A percentile compares a stretch with the other conserved stretches of the same genome.
Conservation (phyloP, 2,113 vertebrate genomes). For the Calyptomena viridis region DNA sequence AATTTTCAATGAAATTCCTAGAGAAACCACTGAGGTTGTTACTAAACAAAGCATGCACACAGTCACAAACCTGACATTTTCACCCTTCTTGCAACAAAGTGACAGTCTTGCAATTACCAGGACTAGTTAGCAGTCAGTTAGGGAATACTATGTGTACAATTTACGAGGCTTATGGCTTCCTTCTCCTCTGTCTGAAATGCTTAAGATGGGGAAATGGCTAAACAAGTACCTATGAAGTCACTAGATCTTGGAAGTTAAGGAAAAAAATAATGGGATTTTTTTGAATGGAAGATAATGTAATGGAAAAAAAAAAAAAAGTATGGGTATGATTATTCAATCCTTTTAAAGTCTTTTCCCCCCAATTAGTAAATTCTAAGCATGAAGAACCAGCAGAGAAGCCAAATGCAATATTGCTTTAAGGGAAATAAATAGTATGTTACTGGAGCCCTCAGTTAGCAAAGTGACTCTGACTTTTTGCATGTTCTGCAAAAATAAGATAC, state of each 20-base stretch:
- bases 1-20: not conserved
- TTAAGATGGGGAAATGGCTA: not conserved
- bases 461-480: not conserved
- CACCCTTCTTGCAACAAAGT: not conserved
- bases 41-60: not conserved
- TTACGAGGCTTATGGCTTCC: not conserved
- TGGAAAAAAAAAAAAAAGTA: not conserved
- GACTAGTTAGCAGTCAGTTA: not conserved
- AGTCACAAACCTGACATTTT: not conserved
- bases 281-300: not conserved
- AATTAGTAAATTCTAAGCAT: not conserved
- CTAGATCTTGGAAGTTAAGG: not conserved
- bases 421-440: not conserved
- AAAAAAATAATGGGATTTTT: fast-evolving
- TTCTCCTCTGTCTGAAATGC: not conserved
- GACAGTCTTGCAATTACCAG: not conserved
- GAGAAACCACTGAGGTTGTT: not conserved
- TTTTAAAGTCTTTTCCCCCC: not conserved
- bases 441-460: not conserved
- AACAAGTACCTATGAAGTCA: not conserved
- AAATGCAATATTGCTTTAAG: not conserved
- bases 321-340: not conserved
- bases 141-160: not conserved
- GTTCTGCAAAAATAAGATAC: slow-evolving; percentile 44
- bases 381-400: not conserved